Evolutionary conservation across 2,113 vertebrate species (phyloP), one percentile per base, ranked within the genome.

Genomic region (Galbula dea): DNA sequence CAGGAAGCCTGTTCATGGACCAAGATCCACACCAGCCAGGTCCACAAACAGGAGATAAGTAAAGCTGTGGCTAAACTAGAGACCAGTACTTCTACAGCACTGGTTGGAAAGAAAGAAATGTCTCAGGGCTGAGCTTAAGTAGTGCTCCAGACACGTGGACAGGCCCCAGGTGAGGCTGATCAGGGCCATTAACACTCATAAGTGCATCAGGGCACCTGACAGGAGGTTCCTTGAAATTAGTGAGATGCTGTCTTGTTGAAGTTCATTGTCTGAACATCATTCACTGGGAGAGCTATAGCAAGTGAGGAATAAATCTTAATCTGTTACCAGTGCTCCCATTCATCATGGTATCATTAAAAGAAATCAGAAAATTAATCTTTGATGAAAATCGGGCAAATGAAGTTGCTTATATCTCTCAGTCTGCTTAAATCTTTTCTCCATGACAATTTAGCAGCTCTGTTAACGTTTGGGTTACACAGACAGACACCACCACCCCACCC

Each of bases 31-130:
- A 14, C 14, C 20, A 32, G 11, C 59, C 59, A 2, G 4, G 13
- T 5, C 32, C 12, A 5, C 0, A 0, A 6, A 12, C 23, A 85
- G 7, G 4, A n/a, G 4, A 32, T 16, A 68, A 62, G 5, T 8
- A 15, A 0, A 26, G 32, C 27, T 36, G 3, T 4, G 1, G 23
- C 23, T 15, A 17, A 36, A 0, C 4, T 9, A 0, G 22, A 85
- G 9, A 51, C 4, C 22, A 73, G 2, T 15, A 34, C 3, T 2
- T 13, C 20, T 6, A 16, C 32, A 78, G 3, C 24, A 10, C 5
- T 9, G 4, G 23, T 55, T 3, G 5, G 13, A 9, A 13, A 15
- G 2, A 52, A 1, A 17, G 0, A 1, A 0, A 1, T 8, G 1
- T 1, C 7, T 9, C 18, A 72, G 9, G 8, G 13, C 10, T 48